These are phyloP conservation scores for Hirtodrosophila duncani DNA, from an alignment of 2,888 invertebrate genomes.

Conservation along the genomic window DNA sequence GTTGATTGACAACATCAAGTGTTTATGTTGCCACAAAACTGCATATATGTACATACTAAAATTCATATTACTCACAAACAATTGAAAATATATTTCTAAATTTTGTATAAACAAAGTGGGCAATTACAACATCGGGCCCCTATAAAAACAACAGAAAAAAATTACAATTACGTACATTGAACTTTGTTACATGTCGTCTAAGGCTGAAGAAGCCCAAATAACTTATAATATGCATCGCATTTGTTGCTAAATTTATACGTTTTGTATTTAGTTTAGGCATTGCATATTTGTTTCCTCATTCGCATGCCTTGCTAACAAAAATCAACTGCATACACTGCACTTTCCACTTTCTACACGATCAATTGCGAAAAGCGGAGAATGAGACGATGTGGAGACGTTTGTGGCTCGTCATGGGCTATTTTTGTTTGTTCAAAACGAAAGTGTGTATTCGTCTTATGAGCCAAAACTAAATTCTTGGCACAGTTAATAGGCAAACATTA, in stretches of 20 bases:
- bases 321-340: too few relatives aligned
- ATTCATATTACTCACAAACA: background rate
- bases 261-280: constrained; percentile 27
- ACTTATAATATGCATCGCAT: constrained; percentile 43
- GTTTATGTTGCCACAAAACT: constrained; percentile 29
- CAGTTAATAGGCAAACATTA: too few relatives aligned
- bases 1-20: constrained; percentile 74
- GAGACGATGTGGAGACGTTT: too few relatives aligned
- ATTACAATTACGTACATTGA: constrained; percentile 56
- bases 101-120: constrained; percentile 52
- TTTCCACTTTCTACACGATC: too few relatives aligned
- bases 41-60: too few relatives aligned
- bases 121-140: constrained; percentile 49
- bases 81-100: constrained; percentile 7
- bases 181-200: constrained; percentile 41
- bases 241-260: constrained; percentile 58
- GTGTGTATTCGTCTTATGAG: too few relatives aligned
- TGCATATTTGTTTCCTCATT: constrained; percentile 66
- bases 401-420: too few relatives aligned
- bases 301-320: too few relatives aligned
- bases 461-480: too few relatives aligned
- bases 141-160: constrained; percentile 14
- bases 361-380: too few relatives aligned
- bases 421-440: too few relatives aligned
- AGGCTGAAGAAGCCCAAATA: background rate